These are phyloP conservation scores for Neuroscelio doddi DNA, from an alignment of 2,888 invertebrate genomes.

Conservation along the genomic window DNA sequence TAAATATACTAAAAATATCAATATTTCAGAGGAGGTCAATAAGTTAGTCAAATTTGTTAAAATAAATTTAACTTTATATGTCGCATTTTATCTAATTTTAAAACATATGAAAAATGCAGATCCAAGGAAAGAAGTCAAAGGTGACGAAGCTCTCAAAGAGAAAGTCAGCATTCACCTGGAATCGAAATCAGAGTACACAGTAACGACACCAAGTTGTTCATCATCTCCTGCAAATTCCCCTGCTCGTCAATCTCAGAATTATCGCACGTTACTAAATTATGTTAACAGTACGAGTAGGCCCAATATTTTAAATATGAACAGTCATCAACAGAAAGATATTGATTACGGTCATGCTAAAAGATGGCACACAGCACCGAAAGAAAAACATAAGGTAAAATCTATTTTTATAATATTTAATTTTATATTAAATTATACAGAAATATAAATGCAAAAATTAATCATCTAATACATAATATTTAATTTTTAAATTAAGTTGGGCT, in stretches of 20 bases:
- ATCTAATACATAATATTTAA: too few relatives aligned
- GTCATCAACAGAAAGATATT: conserved; percentile 64
- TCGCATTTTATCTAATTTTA: neutral
- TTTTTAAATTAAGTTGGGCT: too few relatives aligned
- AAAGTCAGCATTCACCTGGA: conserved; percentile 53
- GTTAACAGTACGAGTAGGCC: conserved; percentile 61
- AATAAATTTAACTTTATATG: too few relatives aligned
- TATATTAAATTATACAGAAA: too few relatives aligned
- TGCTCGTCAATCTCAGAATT: conserved; percentile 63
- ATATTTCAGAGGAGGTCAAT: too few relatives aligned
- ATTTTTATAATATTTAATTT: too few relatives aligned
- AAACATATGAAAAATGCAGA: conserved; percentile 34
- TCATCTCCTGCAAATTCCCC: conserved; percentile 63
- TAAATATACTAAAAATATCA: neutral
- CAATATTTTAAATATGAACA: conserved; percentile 59
- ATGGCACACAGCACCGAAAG: conserved; percentile 76
- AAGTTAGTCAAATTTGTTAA: too few relatives aligned
- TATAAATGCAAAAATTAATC: too few relatives aligned
- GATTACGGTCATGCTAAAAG: conserved; percentile 74
- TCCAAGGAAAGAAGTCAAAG: conserved; percentile 48
- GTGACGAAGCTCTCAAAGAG: conserved; percentile 50
- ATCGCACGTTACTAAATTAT: conserved; percentile 65
- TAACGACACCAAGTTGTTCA: conserved; percentile 56
- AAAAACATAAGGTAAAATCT: conserved; percentile 76
- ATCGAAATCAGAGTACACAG: conserved; percentile 55